Conservation (phyloP, 2,888 invertebrate species). For the Acanthococcus lagerstroemiae region DNA sequence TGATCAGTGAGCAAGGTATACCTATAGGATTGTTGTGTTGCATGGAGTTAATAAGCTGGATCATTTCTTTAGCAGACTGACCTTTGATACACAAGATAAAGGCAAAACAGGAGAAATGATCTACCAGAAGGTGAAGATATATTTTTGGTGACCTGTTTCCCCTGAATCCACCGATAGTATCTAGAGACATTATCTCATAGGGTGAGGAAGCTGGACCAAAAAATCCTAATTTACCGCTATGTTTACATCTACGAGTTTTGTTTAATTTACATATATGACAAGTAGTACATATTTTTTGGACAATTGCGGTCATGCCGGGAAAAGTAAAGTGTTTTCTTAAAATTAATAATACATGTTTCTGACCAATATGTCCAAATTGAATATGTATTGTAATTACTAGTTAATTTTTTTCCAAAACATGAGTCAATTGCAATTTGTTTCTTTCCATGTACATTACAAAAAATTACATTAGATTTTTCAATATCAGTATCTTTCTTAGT, state of each 20-base stretch:
- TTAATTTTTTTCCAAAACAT: too few species aligned
- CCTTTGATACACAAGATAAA: neutral
- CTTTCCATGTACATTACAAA: too few species aligned
- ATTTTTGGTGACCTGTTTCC: neutral
- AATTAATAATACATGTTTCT: neutral
- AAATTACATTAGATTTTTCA: too few species aligned
- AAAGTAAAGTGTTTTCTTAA: neutral
- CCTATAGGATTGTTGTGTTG: neutral
- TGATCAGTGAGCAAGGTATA: neutral
- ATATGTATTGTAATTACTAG: too few species aligned
- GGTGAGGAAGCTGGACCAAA: constrained; percentile 38
- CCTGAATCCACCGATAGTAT: neutral
- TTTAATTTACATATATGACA: constrained; percentile 37
- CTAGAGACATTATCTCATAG: neutral
- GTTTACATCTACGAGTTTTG: constrained; percentile 37
- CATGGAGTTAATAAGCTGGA: neutral
- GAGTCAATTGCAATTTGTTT: too few species aligned
- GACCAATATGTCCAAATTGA: too few species aligned
- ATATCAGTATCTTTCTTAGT: too few species aligned
- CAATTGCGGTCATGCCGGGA: constrained; percentile 30
- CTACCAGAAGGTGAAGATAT: neutral
- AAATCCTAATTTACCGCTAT: constrained; percentile 36
- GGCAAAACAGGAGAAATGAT: neutral
- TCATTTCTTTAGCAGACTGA: neutral
- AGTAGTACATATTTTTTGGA: constrained; percentile 13